Evolutionary conservation across 2,888 invertebrate species (phyloP).

Genomic region (Philereme vetulata): DNA sequence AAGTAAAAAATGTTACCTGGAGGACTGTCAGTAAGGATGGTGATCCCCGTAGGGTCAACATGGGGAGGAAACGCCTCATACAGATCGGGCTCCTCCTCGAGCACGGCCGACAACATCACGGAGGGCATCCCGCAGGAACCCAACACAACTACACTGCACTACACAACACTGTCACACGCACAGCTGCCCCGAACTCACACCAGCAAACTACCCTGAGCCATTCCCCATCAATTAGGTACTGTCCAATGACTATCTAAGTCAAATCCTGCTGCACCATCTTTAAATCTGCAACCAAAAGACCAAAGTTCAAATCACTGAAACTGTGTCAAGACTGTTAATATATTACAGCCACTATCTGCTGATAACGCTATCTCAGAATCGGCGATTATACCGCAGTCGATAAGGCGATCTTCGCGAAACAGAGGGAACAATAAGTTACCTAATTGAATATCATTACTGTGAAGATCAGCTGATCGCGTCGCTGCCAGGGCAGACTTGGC

Average conservation of each 20-base stretch:
- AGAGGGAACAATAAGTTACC: slow-evolving; percentile 59
- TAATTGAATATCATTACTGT: slow-evolving; percentile 76
- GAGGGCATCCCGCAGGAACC: slow-evolving; percentile 80
- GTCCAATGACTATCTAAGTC: slow-evolving; percentile 69
- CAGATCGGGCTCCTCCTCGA: slow-evolving; percentile 89
- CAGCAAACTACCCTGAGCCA: slow-evolving; percentile 68
- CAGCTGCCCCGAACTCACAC: slow-evolving; percentile 67
- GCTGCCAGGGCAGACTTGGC: slow-evolving; percentile 78
- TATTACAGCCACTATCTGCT: slow-evolving; percentile 50
- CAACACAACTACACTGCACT: slow-evolving; percentile 73
- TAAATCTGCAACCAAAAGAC: slow-evolving; percentile 72
- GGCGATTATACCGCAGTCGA: slow-evolving; percentile 53
- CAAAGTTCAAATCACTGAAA: slow-evolving; percentile 58
- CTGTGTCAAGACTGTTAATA: slow-evolving; percentile 53
- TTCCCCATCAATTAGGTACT: slow-evolving; percentile 48
- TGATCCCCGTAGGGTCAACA: slow-evolving; percentile 91
- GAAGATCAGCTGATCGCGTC: slow-evolving; percentile 79
- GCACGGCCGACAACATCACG: slow-evolving; percentile 89
- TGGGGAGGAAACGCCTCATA: slow-evolving; percentile 92
- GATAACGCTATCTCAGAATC: slow-evolving; percentile 61
- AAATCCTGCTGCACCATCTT: slow-evolving; percentile 84
- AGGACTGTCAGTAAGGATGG: slow-evolving; percentile 87
- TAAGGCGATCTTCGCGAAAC: slow-evolving; percentile 54
- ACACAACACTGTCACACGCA: slow-evolving; percentile 63
- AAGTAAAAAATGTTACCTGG: slow-evolving; percentile 62